phyloP scores from a whole-genome alignment of 2,797 vertebrate genomes.

The Pipistrellus kuhlii region DNA sequence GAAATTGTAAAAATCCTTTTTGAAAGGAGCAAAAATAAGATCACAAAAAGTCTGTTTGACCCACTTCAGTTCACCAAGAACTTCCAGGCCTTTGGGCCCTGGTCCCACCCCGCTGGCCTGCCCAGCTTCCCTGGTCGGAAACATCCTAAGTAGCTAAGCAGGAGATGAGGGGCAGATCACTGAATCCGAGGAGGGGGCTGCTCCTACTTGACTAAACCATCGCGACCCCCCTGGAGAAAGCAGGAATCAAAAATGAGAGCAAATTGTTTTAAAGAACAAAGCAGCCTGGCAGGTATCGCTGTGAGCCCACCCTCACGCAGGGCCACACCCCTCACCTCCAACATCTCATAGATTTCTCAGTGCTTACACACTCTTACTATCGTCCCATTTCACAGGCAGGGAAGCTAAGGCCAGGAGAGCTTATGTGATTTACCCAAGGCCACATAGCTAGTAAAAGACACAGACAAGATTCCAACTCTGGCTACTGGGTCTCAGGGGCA shows the following conservation, averaged over 20 bases:
- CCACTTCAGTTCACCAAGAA: neutral
- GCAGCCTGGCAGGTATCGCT: neutral
- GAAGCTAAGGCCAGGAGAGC: neutral
- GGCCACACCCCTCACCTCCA: neutral
- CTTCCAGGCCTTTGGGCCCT: neutral
- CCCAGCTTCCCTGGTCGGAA: neutral
- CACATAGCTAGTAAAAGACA: neutral
- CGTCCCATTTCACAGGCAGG: slow-evolving; percentile 34
- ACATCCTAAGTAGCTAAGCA: neutral
- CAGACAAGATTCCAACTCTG: neutral
- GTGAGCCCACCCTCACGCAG: neutral
- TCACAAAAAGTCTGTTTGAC: neutral
- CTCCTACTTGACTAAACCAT: neutral
- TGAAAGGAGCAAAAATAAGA: slow-evolving; percentile 20
- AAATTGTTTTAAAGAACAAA: neutral
- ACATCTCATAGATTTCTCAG: neutral
- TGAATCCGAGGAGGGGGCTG: neutral
- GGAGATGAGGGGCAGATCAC: neutral
- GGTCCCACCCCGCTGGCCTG: neutral
- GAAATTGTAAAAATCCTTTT: neutral
- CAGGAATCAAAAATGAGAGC: slow-evolving; percentile 8
- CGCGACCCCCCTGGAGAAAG: neutral
- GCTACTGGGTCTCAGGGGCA: neutral
- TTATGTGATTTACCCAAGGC: neutral
- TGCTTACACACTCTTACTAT: neutral